Evolutionary conservation across 2,888 invertebrate species (phyloP), one percentile per base, ranked within the genome.

Genomic region (Brenthis hecate): DNA sequence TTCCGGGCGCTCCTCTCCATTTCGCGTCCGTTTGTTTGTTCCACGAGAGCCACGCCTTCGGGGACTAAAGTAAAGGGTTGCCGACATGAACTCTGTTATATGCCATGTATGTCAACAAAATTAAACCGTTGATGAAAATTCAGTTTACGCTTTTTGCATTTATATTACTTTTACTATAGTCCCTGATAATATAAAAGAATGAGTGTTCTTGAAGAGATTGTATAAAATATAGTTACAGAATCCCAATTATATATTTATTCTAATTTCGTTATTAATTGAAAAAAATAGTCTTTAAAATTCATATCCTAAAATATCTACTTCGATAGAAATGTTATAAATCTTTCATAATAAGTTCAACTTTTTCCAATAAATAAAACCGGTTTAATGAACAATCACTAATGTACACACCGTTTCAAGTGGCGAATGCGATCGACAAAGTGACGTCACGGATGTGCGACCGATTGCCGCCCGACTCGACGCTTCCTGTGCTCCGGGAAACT

Each of bases 1-100:
- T 91, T 90, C 89, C 90, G 90, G 89, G 84, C 85, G 87, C 88
- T 91, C 86, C 89, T 91, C 91, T 91, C 90, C 89, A 91, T 92
- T 91, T 91, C 85, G 88, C 86, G 89, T 91, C 90, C 90, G 90
- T 89, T 89, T 90, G 91, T 91, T 92, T 91, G 90, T 88, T 84
- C 82, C 84, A 84, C 78, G 77, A 81, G 81, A 77, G 83, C 86
- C 88, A 87, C 89, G 91, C 91, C 90, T 88, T 82, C 83, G 81
- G 87, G 85, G 83, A 80, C 77, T 71, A 74, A 80, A 80, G 85
- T 79, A 86, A 90, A 89, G 91, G 91, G 89, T 90, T 85, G 84
- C 76, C 78, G 81, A 75, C 73, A 72, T 72, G 73, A 80, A 77
- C 77, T 75, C 71, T 72, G 78, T 76, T 77, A 77, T 79, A 82